Evolutionary conservation across 2,888 invertebrate genomes (phyloP).

Genomic region (Congeria kusceri): DNA sequence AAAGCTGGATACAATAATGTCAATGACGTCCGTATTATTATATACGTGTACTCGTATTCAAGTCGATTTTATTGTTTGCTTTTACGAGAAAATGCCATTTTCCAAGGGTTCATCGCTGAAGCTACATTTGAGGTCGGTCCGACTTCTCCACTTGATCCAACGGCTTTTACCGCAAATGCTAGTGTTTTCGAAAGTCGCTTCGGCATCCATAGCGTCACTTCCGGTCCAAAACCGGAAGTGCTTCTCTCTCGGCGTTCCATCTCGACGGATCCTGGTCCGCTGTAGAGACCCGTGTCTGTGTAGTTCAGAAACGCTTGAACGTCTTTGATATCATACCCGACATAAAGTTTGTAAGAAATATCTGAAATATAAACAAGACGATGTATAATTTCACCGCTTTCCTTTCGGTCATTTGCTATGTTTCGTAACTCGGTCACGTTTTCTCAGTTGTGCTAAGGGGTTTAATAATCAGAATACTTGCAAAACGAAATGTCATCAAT

Average conservation of each 20-base stretch:
- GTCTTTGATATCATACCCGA: slow-evolving; percentile 27
- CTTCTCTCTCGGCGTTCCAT: not conserved
- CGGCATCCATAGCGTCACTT: slow-evolving; percentile 38
- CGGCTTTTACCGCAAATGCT: slow-evolving; percentile 67
- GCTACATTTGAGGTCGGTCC: slow-evolving; percentile 68
- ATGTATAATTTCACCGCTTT: no score
- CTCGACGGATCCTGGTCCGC: not conserved
- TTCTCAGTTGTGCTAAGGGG: no score
- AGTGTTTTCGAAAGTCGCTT: slow-evolving; percentile 27
- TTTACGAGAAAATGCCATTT: not conserved
- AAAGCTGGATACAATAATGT: no score
- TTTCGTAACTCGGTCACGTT: no score
- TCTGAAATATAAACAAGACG: slow-evolving; percentile 12
- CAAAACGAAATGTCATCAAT: no score
- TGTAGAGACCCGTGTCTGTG: slow-evolving; percentile 8
- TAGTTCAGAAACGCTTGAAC: slow-evolving; percentile 13
- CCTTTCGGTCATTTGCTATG: no score
- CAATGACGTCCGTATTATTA: no score
- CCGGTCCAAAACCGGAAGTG: slow-evolving; percentile 15
- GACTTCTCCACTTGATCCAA: slow-evolving; percentile 64
- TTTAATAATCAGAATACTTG: no score
- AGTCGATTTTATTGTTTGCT: no score
- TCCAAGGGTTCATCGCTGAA: not conserved
- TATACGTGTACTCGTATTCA: no score
- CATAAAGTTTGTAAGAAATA: slow-evolving; percentile 16